phyloP scores from a whole-genome alignment of 1,140 invertebrate genomes.

The Sinonovacula constricta region DNA sequence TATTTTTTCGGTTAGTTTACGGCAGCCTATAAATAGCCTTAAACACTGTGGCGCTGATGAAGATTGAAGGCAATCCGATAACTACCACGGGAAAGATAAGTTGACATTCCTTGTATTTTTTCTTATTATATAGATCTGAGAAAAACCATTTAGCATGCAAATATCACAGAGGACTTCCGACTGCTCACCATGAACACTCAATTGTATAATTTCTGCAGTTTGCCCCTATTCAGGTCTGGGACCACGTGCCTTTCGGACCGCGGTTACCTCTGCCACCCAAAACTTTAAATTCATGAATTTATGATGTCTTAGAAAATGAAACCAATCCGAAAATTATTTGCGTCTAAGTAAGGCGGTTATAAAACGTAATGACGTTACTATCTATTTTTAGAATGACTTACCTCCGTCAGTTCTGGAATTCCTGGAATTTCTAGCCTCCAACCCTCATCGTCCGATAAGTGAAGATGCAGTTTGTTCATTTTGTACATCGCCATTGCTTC shows the following conservation, averaged over 20 bases:
- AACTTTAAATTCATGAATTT: too few relatives aligned
- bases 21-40: neutral
- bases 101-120: too few relatives aligned
- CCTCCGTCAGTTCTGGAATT: constrained; percentile 70
- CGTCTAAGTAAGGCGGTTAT: too few relatives aligned
- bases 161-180: too few relatives aligned
- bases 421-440: constrained; percentile 71
- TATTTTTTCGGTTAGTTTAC: neutral
- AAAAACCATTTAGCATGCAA: too few relatives aligned
- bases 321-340: neutral
- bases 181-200: too few relatives aligned
- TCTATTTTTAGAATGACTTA: constrained; percentile 35
- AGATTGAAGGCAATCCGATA: too few relatives aligned
- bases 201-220: too few relatives aligned
- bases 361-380: neutral
- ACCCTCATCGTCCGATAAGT: constrained; percentile 75
- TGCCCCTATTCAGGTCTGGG: neutral
- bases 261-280: too few relatives aligned
- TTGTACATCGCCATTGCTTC: constrained; percentile 73
- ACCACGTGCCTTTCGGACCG: neutral
- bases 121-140: too few relatives aligned
- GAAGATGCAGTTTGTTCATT: constrained; percentile 73
- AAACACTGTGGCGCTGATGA: neutral
- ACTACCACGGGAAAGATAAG: too few relatives aligned
- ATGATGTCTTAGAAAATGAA: neutral